phyloP scores from a whole-genome alignment of 2,888 invertebrate genomes.

The Zhuqinia jingwanae region DNA sequence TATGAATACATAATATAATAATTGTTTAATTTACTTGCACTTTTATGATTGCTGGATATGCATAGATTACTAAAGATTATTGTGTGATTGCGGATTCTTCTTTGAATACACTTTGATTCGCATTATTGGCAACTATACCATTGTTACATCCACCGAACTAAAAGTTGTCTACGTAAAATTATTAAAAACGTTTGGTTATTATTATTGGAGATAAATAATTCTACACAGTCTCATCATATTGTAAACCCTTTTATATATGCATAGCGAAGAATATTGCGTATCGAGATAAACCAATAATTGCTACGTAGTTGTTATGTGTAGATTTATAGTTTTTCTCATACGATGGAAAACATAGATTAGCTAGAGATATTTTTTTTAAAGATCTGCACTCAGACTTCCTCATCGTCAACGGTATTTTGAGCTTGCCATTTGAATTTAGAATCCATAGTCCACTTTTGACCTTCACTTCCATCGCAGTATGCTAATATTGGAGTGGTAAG shows the following conservation, averaged over 20 bases:
- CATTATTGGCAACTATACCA: constrained; percentile 64
- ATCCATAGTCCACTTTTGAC: constrained; percentile 96
- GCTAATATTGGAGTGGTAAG: constrained; percentile 89
- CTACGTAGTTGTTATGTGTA: background rate
- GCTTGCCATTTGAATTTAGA: constrained; percentile 97
- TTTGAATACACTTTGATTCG: constrained; percentile 67
- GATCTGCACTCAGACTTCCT: constrained; percentile 64
- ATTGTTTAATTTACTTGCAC: constrained; percentile 50
- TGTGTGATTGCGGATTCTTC: constrained; percentile 65
- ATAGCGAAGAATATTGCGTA: constrained; percentile 1
- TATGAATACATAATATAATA: background rate
- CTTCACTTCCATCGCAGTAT: constrained; percentile 87
- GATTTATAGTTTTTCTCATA: background rate
- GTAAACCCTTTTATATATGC: constrained; percentile 65
- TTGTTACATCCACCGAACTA: constrained; percentile 2
- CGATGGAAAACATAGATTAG: constrained; percentile 36
- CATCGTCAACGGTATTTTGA: constrained; percentile 75
- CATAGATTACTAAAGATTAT: constrained; percentile 63
- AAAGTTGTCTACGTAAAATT: constrained; percentile 6
- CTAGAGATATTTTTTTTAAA: constrained; percentile 25
- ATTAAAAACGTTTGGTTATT: constrained; percentile 55
- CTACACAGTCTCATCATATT: constrained; percentile 71
- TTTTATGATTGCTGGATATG: constrained; percentile 72
- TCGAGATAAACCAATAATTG: background rate
- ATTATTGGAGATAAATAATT: constrained; percentile 36